Base-by-base conservation (phyloP, 1,140 invertebrate species). In the Contarinia nasturtii region DNA sequence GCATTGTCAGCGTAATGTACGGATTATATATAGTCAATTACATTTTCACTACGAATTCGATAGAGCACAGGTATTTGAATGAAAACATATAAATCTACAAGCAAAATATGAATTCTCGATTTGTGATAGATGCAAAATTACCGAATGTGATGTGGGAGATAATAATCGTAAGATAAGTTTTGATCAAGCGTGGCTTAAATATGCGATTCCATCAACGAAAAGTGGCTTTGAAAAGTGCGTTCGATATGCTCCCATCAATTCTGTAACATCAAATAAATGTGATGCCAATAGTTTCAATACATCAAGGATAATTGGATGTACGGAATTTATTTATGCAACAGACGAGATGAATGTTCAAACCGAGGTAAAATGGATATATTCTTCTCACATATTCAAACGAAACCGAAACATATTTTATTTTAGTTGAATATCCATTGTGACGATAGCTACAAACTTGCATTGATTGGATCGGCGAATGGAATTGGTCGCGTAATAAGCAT, bases 401-500 rank as follows among this genome's bases (percentile, higher is more conserved):
- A n/a, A n/a, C n/a, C n/a, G n/a, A n/a, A n/a, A 12, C 10, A 12
- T 7, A 12, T 7, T 41, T 41, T 41, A 15, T 41, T 41, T 41
- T 50, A 77, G 74, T 77, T 72, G 55, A 57, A 41, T 18, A 11
- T 41, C 7, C 10, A 8, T 12, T 41, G 38, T 15, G 11, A 18
- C 10, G 58, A 69, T 12, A 73, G 79, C 56, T 20, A 17, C 79
- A 81, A 78, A 61, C 58, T 80, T 36, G 73, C 78, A 0, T 56
- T 82, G 48, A 73, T 82, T 18, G 80, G 80, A 33, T 81, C 79
- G 2, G 65, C 81, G 10, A 80, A 81, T 57, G 81, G 76, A 55
- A 57, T 79, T 37, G 80, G 78, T 22, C 77, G 79, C 61, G 73
- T 83, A 51, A 61, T 81, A 12, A 77, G 78, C 5, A 63, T 83